Evolutionary conservation across 2,888 invertebrate species (phyloP).

Genomic region (Spodoptera picta): DNA sequence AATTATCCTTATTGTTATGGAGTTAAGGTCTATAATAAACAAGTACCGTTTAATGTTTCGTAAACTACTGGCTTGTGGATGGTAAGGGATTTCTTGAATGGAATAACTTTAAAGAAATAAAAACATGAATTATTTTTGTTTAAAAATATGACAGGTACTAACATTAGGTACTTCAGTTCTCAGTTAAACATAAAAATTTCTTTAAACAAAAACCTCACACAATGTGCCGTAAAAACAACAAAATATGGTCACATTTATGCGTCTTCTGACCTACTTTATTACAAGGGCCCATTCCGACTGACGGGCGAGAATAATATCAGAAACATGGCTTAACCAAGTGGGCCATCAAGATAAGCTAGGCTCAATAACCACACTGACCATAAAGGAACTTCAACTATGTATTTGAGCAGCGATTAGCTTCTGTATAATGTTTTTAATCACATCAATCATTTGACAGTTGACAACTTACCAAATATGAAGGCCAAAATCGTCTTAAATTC

Average conservation of each 20-base stretch:
- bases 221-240: conserved; percentile 33
- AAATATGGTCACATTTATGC: conserved; percentile 38
- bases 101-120: too few species aligned
- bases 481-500: conserved; percentile 21
- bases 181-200: conserved; percentile 10
- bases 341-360: conserved; percentile 59
- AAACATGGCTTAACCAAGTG: conserved; percentile 47
- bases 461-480: conserved; percentile 40
- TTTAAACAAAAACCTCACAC: conserved; percentile 30
- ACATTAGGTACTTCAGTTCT: neutral
- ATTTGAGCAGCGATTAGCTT: conserved; percentile 46
- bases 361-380: conserved; percentile 48
- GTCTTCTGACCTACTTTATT: conserved; percentile 54
- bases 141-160: neutral
- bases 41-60: too few species aligned
- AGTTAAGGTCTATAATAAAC: too few species aligned
- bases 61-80: too few species aligned
- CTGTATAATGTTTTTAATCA: conserved; percentile 36
- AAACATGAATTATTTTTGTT: too few species aligned
- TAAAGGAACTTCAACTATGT: conserved; percentile 48
- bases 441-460: conserved; percentile 49
- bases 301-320: conserved; percentile 45
- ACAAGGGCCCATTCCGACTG: conserved; percentile 46
- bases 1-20: too few species aligned
- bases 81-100: too few species aligned